Evolutionary conservation across 92 coral and sea anemone genomes (phyloP), one percentile per base, ranked within the genome.

Genomic region (Palythoa grandiflora): DNA sequence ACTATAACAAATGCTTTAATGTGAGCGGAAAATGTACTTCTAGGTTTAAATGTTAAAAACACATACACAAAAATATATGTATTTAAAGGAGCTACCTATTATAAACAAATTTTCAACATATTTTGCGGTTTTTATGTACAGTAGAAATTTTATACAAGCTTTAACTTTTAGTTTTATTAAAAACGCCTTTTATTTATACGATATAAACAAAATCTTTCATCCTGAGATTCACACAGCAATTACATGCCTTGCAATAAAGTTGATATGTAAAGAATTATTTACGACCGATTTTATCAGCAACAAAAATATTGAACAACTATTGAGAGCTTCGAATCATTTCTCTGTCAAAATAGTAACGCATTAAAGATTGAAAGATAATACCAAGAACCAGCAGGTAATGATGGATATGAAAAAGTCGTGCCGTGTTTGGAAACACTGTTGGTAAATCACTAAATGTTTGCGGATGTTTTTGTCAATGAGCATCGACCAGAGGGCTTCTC

Each of bases 331-430:
- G 71, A 65, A 66, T 81, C 20, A 48, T 40, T 63, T 63, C 59
- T 65, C 66, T 63, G 53, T 53, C 59, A 81, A 48, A 81, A 81
- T 81, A 81, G 75, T 47, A 81, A 68, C 60, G 66, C 63, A 81
- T 65, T 81, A 68, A 14, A 63, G 61, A 81, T 81, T 66, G 86
- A 68, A 65, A 47, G 86, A 81, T 81, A 81, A 68, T 48, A 74
- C 11, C n/a, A 70, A 70, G 40, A 66, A 1, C 13, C 75, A 52
- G 55, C 86, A 81, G 86, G 86, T 66, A 61, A 71, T 13, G 20
- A 21, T 19, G 5, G 59, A 38, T 80, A 20, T 71, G 73, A 70
- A 66, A 28, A 40, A 19, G 35, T 81, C 74, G 39, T 65, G 72
- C 40, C 52, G 61, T 16, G 73, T 63, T 66, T 66, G n/a, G 75